phyloP scores from a whole-genome alignment of 2,113 vertebrate species.

The Cephalopholis sonnerati region DNA sequence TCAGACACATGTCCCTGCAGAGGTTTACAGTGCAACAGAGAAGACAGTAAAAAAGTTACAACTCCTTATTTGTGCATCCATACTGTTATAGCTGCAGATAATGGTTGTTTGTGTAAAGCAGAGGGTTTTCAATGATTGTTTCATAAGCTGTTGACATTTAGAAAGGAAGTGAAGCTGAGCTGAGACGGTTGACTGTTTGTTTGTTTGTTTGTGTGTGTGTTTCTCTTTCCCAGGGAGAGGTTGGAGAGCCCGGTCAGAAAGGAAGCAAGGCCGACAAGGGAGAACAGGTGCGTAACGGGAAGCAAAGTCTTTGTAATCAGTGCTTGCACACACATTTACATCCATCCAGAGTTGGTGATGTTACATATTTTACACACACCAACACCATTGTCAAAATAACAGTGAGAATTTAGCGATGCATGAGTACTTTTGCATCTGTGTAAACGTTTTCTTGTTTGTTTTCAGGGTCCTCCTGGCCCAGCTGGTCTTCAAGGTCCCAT shows the following conservation, averaged over 20 bases:
- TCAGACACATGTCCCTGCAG: constrained; percentile 53
- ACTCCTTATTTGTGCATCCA: not conserved
- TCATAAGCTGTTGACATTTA: constrained; percentile 10
- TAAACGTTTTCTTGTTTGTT: constrained; percentile 41
- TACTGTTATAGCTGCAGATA: not conserved
- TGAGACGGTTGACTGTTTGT: constrained; percentile 7
- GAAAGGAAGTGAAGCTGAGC: constrained; percentile 2
- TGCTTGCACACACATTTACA: not conserved
- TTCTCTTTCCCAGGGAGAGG: constrained; percentile 91
- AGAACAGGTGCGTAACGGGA: constrained; percentile 88
- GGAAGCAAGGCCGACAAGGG: constrained; percentile 98
- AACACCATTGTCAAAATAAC: not conserved
- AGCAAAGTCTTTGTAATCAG: not conserved
- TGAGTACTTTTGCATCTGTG: not conserved
- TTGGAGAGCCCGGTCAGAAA: constrained; percentile 96
- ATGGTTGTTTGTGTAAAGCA: constrained; percentile 1
- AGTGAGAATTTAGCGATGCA: not conserved
- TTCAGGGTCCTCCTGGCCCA: constrained; percentile 94
- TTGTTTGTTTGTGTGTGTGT: constrained; percentile 42
- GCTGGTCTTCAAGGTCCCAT: constrained; percentile 95
- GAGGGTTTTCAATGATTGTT: constrained; percentile 1
- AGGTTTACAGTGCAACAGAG: constrained; percentile 28
- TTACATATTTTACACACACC: not conserved
- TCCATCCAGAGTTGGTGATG: not conserved
- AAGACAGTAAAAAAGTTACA: not conserved